Conservation (phyloP, 2,888 invertebrate species). For the Cephus nigrinus region DNA sequence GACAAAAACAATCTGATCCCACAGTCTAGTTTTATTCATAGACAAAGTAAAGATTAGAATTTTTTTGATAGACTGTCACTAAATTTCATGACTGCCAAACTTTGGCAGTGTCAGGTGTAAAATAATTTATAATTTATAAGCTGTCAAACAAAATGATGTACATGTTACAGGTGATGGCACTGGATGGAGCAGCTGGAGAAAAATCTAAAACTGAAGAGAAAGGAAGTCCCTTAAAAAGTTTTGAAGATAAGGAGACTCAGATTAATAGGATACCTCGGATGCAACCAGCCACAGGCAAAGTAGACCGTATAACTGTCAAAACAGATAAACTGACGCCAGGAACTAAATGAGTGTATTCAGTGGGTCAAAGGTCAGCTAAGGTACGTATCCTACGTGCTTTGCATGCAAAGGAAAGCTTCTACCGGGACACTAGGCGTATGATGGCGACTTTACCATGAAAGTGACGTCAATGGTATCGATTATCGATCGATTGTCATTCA, state of each 20-base stretch:
- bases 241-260: constrained; percentile 24
- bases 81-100: neutral
- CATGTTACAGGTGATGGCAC: neutral
- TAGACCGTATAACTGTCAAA: constrained; percentile 68
- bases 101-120: neutral
- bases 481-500: neutral
- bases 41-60: neutral
- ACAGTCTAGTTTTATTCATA: neutral
- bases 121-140: neutral
- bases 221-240: neutral
- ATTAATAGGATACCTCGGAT: constrained; percentile 75
- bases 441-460: neutral
- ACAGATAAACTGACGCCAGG: constrained; percentile 39
- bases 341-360: neutral
- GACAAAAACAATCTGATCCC: neutral
- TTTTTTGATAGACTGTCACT: neutral
- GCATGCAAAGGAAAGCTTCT: neutral
- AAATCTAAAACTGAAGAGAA: neutral
- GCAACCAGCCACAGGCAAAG: constrained; percentile 89
- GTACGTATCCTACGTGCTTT: neutral
- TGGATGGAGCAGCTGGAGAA: neutral
- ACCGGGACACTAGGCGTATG: neutral
- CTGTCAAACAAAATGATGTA: neutral
- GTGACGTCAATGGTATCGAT: neutral
- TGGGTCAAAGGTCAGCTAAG: neutral